Percentiles rank a stretch among this genome's conserved stretches.
These are phyloP conservation scores for Rotaria macrura DNA, from an alignment of 2,888 invertebrate genomes.

Conservation along the genomic window DNA sequence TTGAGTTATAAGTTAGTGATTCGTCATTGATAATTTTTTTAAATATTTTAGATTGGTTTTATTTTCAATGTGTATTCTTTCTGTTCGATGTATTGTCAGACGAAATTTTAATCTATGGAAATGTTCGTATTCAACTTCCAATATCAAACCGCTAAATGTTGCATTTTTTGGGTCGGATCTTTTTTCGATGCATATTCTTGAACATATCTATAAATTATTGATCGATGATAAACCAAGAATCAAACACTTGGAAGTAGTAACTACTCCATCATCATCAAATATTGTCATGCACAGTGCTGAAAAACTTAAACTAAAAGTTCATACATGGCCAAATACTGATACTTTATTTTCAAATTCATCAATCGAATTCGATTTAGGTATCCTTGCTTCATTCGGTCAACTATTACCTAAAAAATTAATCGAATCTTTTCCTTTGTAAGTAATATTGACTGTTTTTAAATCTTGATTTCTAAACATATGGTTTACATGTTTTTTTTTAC, in stretches of 20 bases:
- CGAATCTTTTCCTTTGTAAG: constrained; percentile 69
- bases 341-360: neutral
- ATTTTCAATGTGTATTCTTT: neutral
- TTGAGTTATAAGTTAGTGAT: too few relatives aligned
- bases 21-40: neutral
- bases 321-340: neutral
- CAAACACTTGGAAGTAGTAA: neutral
- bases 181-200: neutral
- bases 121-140: neutral
- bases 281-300: neutral
- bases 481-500: too few relatives aligned
- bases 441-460: constrained; percentile 38
- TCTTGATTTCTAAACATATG: too few relatives aligned
- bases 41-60: neutral
- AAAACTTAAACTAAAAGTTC: neutral
- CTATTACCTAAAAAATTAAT: constrained; percentile 69
- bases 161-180: neutral
- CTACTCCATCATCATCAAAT: neutral
- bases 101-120: neutral
- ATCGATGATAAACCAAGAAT: neutral
- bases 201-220: neutral
- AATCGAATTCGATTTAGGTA: constrained; percentile 64
- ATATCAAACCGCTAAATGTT: neutral
- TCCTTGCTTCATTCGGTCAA: constrained; percentile 85
- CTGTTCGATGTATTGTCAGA: neutral